Base-by-base conservation (phyloP, 2,113 vertebrate species). In the Ramphastos sulfuratus region DNA sequence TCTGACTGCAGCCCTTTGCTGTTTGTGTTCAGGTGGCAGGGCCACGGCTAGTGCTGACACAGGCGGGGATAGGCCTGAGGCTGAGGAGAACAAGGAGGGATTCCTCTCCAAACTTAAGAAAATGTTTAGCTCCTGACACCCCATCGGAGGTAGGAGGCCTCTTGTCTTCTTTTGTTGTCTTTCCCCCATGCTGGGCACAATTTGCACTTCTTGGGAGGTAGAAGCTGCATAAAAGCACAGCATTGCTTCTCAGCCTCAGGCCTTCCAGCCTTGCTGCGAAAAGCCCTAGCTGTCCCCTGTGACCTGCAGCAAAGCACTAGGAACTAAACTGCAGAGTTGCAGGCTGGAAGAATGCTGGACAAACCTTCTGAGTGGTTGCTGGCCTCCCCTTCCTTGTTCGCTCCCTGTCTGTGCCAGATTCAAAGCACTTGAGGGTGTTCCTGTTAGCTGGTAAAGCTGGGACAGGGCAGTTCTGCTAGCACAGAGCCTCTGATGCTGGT, bases 31-130 rank as follows among this genome's bases (percentile, higher is more conserved):
- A 99, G 98, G 97, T 98, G 98, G 98, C 98, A 98, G 98, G 96
- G 97, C 97, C 97, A 97, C 83, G 97, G 97, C 97, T 98, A 97
- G 94, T 31, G 89, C 97, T 97, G 90, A 94, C 91, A 92, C 97
- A 98, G 98, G 97, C 97, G 90, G 98, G 94, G 97, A 97, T 97
- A 96, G 97, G 96, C 97, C 97, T 96, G 98, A 98, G 97, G 97
- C 97, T 98, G 95, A 96, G 97, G 96, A 98, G 98, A 98, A 98
- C 97, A 97, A 97, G 95, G 97, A 98, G 97, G 98, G 98, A 97
- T 98, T 99, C 98, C 97, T 99, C 98, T 98, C 98, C 98, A 99
- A 98, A 98, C 98, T 99, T 98, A 99, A 98, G 98, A 98, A 97
- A 98, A 97, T 98, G 95, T 99, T 99, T 98, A 98, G 98, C 93